These are phyloP conservation scores for Etheostoma nigrum DNA, from an alignment of 2,797 vertebrate genomes.

Conservation along the genomic window DNA sequence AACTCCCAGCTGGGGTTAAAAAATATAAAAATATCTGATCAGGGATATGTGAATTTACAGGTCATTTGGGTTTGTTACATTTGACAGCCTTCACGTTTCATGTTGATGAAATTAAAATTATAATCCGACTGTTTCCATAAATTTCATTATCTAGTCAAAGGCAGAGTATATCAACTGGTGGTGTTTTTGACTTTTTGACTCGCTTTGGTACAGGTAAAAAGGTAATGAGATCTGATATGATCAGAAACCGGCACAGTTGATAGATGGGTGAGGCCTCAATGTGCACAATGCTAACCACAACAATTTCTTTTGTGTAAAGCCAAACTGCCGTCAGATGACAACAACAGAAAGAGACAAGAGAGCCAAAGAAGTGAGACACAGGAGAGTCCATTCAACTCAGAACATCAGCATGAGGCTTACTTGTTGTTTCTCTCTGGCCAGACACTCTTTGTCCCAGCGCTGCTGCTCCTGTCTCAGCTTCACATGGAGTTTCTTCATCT, in stretches of 20 bases:
- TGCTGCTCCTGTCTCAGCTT: slow-evolving; percentile 91
- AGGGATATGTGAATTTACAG: neutral
- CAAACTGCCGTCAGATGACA: neutral
- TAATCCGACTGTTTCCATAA: neutral
- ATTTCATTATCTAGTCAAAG: neutral
- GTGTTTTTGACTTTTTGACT: neutral
- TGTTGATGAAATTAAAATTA: neutral
- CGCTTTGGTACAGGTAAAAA: neutral
- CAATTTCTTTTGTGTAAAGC: neutral
- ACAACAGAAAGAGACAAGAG: neutral
- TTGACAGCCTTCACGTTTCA: neutral
- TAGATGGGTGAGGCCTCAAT: neutral
- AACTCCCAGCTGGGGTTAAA: neutral
- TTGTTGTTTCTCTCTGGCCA: slow-evolving; percentile 84
- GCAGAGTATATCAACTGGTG: neutral
- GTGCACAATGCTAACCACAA: neutral
- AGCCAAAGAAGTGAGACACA: neutral
- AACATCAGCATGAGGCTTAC: slow-evolving; percentile 37
- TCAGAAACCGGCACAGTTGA: neutral
- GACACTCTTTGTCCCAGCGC: slow-evolving; percentile 87
- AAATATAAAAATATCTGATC: neutral
- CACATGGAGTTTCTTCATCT: slow-evolving; percentile 84
- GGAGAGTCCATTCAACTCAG: neutral
- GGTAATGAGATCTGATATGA: neutral
- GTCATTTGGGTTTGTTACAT: neutral